Percentiles rank a stretch among this genome's conserved stretches.
These are phyloP conservation scores for Electrona antarctica DNA, from an alignment of 2,113 vertebrate genomes.

Conservation along the genomic window DNA sequence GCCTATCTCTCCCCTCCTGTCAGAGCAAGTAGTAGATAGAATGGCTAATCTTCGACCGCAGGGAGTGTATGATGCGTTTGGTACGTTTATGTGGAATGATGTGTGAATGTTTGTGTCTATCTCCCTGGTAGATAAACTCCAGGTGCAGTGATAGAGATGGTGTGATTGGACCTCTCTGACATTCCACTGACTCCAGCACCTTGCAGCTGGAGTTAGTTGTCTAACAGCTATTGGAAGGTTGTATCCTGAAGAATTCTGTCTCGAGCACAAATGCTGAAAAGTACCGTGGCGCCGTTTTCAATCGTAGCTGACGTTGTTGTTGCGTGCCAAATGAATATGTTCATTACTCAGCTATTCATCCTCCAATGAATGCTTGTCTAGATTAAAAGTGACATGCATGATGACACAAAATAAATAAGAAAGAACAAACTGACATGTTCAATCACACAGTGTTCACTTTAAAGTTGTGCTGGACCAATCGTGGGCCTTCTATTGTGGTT, in stretches of 20 bases:
- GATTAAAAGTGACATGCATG: conserved; percentile 52
- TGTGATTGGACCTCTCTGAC: conserved; percentile 37
- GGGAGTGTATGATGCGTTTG: conserved; percentile 51
- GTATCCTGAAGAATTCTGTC: conserved; percentile 5
- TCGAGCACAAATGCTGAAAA: not conserved
- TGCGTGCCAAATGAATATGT: conserved; percentile 17
- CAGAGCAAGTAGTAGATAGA: conserved; percentile 64
- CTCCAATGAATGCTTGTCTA: conserved; percentile 1
- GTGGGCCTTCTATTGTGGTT: conserved; percentile 22
- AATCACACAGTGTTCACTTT: conserved; percentile 39
- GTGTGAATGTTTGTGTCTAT: conserved; percentile 66
- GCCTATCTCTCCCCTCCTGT: conserved; percentile 52
- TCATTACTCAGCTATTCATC: conserved; percentile 6
- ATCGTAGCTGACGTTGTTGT: not conserved
- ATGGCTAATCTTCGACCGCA: conserved; percentile 56
- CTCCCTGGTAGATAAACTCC: conserved; percentile 61
- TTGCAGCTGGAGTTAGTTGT: conserved; percentile 26
- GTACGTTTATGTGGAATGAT: conserved; percentile 52
- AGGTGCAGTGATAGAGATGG: conserved; percentile 59
- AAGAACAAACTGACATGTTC: conserved; percentile 38
- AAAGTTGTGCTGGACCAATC: conserved; percentile 32
- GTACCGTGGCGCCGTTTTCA: not conserved
- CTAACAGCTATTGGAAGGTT: conserved; percentile 37
- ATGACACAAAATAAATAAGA: conserved; percentile 54
- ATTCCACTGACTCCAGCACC: conserved; percentile 36